Evolutionary conservation across 2,888 invertebrate genomes (phyloP), one percentile per base, ranked within the genome.

Genomic region (Drosophila tanythrix): DNA sequence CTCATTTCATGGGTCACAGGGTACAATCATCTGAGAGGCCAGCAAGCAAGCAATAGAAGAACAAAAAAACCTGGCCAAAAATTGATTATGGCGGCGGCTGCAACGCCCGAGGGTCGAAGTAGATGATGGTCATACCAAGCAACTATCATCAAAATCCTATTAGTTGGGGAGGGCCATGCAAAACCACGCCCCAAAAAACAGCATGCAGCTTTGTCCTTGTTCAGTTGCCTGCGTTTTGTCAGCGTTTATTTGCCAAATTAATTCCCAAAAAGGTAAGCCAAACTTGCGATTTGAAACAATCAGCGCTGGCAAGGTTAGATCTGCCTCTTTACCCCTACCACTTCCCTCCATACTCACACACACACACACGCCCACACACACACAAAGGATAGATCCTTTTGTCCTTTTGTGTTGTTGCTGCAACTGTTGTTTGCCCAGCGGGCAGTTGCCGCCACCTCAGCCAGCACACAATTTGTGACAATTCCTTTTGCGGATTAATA

Each of bases 1-100:
- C 93, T 92, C 92, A 93, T 93, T 93, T 93, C 93, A 93, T 92
- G 93, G 92, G 90, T 93, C 92, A 93, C 88, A 92, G 90, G 82
- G 81, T 91, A 91, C 92, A 93, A 92, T 92, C 92, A 89, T 90
- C 79, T 77, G 75, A 75, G 75, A 69, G 71, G 58, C 57, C 74
- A 68, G 27, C 67, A 51, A 69, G 64, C 60, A 64, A 73, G 65
- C 74, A 67, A 70, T 73, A 64, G 64, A 71, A 38, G 62, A 68
- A 70, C 59, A 65, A 72, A 64, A 71, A 81, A 84, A 73, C 74
- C 81, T 77, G 79, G 75, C 75, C 86, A 82, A 86, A 89, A 88
- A 88, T 89, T 89, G 89, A 89, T 89, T 89, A 86, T 84, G 79
- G 81, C 78, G 56, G 64, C 72, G 74, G 79, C 71, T 71, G 77